Percentiles rank a stretch among this genome's conserved stretches.
Evolutionary conservation across 1,140 invertebrate species (phyloP).

Genomic region (Myzus persicae): DNA sequence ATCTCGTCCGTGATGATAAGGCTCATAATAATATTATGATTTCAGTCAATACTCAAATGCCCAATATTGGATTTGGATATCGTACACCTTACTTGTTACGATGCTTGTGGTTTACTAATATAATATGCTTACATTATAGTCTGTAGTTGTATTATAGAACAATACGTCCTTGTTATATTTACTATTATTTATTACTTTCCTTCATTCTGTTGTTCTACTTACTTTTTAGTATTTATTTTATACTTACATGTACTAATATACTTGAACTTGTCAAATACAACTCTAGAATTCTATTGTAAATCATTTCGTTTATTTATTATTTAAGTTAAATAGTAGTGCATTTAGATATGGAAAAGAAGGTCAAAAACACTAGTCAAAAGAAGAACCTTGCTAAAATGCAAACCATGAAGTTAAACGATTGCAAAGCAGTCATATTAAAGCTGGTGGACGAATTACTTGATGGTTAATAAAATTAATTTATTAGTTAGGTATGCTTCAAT

Average conservation of each 20-base stretch:
- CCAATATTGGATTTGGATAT: neutral
- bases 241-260: neutral
- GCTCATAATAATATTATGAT: neutral
- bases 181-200: neutral
- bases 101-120: neutral
- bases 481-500: neutral
- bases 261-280: neutral
- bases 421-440: neutral
- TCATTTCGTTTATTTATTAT: neutral
- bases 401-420: constrained; percentile 36
- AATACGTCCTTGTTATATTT: neutral
- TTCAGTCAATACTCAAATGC: neutral
- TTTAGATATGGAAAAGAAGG: constrained; percentile 31
- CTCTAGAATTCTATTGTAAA: neutral
- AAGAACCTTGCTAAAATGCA: constrained; percentile 33
- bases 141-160: neutral
- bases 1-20: neutral
- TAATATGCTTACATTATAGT: neutral
- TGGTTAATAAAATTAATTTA: constrained; percentile 17
- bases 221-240: neutral
- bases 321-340: neutral
- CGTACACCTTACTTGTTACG: neutral
- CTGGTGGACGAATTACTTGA: constrained; percentile 43
- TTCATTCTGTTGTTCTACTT: neutral
- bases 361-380: neutral